A percentile compares a stretch with the other conserved stretches of the same genome.
These are phyloP conservation scores for Psilanteris sp. DNA, from an alignment of 1,140 invertebrate species.

Conservation along the genomic window DNA sequence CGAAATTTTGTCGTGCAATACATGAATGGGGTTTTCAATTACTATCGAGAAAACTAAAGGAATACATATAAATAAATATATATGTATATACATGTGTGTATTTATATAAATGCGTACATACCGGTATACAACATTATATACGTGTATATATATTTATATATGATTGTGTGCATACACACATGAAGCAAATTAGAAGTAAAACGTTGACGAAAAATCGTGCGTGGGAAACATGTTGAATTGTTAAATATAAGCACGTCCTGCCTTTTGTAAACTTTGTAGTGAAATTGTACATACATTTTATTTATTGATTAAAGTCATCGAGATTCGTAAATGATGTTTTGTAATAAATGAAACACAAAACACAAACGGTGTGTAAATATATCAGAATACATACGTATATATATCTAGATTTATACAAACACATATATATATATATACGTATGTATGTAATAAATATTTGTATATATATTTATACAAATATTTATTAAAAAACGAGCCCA, in stretches of 20 bases:
- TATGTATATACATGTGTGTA: no score
- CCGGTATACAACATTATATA: no score
- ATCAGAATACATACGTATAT: slow-evolving; percentile 7
- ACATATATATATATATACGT: neutral
- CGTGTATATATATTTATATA: no score
- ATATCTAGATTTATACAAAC: slow-evolving; percentile 8
- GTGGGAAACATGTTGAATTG: slow-evolving; percentile 35
- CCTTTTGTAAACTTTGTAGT: slow-evolving; percentile 67
- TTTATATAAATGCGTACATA: no score
- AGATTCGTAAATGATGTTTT: slow-evolving; percentile 68
- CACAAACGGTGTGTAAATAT: no score
- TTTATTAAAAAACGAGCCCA: slow-evolving; percentile 66
- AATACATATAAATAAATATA: slow-evolving; percentile 26
- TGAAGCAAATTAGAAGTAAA: slow-evolving; percentile 31
- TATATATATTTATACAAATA: slow-evolving; percentile 8
- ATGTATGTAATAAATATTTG: neutral
- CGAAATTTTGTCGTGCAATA: slow-evolving; percentile 20
- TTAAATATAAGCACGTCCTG: slow-evolving; percentile 64
- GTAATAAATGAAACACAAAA: slow-evolving; percentile 41
- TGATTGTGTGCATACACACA: no score
- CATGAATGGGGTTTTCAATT: slow-evolving; percentile 42
- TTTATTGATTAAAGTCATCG: slow-evolving; percentile 68
- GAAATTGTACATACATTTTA: slow-evolving; percentile 67
- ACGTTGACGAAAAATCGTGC: slow-evolving; percentile 31
- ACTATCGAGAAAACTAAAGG: slow-evolving; percentile 8